Conservation (phyloP, 2,888 invertebrate genomes). For the Drosophila lutescens region DNA sequence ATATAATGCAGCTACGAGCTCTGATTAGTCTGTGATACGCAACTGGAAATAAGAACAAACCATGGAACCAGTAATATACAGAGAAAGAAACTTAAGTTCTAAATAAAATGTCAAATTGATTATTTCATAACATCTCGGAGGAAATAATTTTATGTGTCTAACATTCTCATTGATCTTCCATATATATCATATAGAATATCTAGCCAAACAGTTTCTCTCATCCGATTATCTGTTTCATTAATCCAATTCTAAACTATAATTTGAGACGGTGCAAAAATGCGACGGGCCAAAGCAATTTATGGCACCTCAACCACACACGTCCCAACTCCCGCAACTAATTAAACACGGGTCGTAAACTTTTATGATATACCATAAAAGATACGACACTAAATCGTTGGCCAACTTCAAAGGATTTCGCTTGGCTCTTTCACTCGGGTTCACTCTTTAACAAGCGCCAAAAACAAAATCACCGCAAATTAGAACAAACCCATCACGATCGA, state of each 20-base stretch:
- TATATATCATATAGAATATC: no score
- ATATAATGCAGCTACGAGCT: slow-evolving; percentile 6
- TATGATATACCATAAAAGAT: slow-evolving; percentile 42
- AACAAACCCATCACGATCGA: slow-evolving; percentile 66
- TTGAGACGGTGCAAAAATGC: background rate
- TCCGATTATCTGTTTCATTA: background rate
- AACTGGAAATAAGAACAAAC: slow-evolving; percentile 1
- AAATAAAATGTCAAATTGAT: no score
- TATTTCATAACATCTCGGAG: no score
- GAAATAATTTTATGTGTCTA: no score
- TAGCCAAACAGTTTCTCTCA: background rate
- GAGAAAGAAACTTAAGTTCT: background rate
- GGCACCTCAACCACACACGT: background rate
- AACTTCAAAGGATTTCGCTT: slow-evolving; percentile 43
- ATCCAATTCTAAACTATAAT: slow-evolving; percentile 7
- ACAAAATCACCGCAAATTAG: slow-evolving; percentile 60
- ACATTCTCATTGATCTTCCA: no score
- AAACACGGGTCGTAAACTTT: slow-evolving; percentile 39
- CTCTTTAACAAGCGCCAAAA: slow-evolving; percentile 47
- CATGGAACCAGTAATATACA: background rate
- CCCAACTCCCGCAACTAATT: slow-evolving; percentile 27
- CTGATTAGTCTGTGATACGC: slow-evolving; percentile 27
- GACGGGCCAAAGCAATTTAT: slow-evolving; percentile 10
- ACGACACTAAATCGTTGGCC: slow-evolving; percentile 39
- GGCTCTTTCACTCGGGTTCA: slow-evolving; percentile 10